phyloP scores from a whole-genome alignment of 37 sponge, comb jelly and placozoan genomes.

The Dysidea cf. avara region DNA sequence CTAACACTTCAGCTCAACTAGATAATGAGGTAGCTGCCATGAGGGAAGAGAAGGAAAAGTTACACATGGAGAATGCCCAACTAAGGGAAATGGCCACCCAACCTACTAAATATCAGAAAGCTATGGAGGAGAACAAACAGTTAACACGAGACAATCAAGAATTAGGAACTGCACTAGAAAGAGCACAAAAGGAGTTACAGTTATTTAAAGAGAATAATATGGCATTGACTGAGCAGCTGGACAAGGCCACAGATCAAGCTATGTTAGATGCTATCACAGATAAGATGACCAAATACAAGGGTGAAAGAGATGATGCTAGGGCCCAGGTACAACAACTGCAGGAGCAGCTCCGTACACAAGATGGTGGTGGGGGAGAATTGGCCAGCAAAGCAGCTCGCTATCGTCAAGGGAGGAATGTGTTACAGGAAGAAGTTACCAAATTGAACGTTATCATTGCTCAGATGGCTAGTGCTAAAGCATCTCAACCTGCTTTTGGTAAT shows the following conservation, averaged over 20 bases:
- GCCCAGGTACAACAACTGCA: constrained; percentile 7
- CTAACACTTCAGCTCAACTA: too few relatives aligned
- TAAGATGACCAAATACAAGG: constrained; percentile 31
- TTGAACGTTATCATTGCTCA: too few relatives aligned
- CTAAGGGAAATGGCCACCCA: constrained; percentile 25
- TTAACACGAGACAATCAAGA: background rate
- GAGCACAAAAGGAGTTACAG: background rate
- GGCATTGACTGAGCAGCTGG: constrained; percentile 36
- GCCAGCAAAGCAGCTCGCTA: too few relatives aligned
- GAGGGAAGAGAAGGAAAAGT: constrained; percentile 32
- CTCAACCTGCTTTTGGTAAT: too few relatives aligned
- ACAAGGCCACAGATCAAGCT: constrained; percentile 21
- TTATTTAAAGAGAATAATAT: constrained; percentile 9
- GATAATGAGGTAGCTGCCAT: constrained; percentile 39
- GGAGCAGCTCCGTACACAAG: too few relatives aligned
- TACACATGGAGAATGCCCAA: constrained; percentile 25
- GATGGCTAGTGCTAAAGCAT: too few relatives aligned
- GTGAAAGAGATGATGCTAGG: constrained; percentile 40
- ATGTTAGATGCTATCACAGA: constrained; percentile 20
- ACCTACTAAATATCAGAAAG: constrained; percentile 36
- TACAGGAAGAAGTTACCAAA: too few relatives aligned
- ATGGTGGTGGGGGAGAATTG: too few relatives aligned
- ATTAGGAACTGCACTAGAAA: background rate
- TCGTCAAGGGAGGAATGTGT: too few relatives aligned
- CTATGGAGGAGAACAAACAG: constrained; percentile 10